phyloP scores from a whole-genome alignment of 2,113 vertebrate species.

The Passer domesticus region DNA sequence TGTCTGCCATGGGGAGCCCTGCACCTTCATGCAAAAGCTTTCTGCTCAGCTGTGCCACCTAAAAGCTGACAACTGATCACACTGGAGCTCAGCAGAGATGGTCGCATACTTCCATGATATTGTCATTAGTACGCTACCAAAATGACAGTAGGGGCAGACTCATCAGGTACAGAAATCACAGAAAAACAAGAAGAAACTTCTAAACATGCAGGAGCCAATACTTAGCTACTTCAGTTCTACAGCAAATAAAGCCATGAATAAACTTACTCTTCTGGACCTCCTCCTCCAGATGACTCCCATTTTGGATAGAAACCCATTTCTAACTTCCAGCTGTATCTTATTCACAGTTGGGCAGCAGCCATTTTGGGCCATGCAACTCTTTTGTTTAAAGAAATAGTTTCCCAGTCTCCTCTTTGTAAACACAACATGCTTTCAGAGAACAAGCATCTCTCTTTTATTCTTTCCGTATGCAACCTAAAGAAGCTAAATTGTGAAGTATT shows the following conservation, averaged over 20 bases:
- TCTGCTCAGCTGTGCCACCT: not conserved
- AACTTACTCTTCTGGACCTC: not conserved
- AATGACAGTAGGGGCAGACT: not conserved
- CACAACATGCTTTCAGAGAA: not conserved
- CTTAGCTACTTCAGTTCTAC: not conserved
- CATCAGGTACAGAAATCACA: not conserved
- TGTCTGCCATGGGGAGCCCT: not conserved
- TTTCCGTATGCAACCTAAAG: not conserved
- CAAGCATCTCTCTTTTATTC: not conserved
- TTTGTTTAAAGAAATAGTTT: not conserved
- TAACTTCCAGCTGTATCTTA: not conserved
- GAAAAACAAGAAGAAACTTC: not conserved
- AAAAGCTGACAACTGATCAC: not conserved
- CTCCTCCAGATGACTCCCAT: not conserved
- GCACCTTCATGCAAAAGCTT: not conserved
- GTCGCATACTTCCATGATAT: rapidly evolving
- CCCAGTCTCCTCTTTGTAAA: not conserved
- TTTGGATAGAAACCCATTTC: not conserved
- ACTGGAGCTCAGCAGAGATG: not conserved
- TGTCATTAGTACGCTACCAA: not conserved
- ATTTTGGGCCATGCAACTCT: not conserved
- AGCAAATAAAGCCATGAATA: not conserved
- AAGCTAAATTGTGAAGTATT: not conserved
- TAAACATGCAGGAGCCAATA: not conserved
- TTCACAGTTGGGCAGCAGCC: not conserved